Evolutionary conservation across 1,140 invertebrate genomes (phyloP).

Genomic region (Drosophila parabipectinata): DNA sequence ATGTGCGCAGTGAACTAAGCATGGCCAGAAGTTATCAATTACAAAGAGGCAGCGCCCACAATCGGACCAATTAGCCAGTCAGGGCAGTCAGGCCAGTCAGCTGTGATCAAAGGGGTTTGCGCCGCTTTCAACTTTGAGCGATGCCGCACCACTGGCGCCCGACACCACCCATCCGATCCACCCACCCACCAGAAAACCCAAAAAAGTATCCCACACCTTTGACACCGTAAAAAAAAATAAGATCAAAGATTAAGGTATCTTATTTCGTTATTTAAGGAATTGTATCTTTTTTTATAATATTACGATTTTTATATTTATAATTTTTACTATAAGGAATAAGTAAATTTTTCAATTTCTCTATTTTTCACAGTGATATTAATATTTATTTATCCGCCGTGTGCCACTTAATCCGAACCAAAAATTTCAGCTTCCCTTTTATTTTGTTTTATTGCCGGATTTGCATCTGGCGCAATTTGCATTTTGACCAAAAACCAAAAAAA

Average conservation of each 20-base stretch:
- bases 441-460: constrained; percentile 20
- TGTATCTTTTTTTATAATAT: background rate
- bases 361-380: background rate
- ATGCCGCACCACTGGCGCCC: constrained; percentile 63
- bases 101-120: constrained; percentile 58
- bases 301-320: background rate
- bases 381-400: constrained; percentile 17
- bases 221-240: constrained; percentile 2
- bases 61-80: constrained; percentile 70
- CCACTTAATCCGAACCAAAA: constrained; percentile 28
- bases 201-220: constrained; percentile 7
- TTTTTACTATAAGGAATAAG: background rate
- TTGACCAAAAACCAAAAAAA: constrained; percentile 33
- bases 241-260: background rate
- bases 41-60: constrained; percentile 70
- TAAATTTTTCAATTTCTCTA: background rate
- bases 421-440: background rate
- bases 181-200: constrained; percentile 1
- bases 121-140: constrained; percentile 49
- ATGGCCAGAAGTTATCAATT: constrained; percentile 62
- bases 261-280: background rate
- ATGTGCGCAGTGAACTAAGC: constrained; percentile 1
- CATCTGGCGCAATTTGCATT: constrained; percentile 61
- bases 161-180: background rate
- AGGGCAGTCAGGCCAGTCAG: constrained; percentile 54